phyloP scores from a whole-genome alignment of 2,113 vertebrate species.

The Neotragus pygmaeus region DNA sequence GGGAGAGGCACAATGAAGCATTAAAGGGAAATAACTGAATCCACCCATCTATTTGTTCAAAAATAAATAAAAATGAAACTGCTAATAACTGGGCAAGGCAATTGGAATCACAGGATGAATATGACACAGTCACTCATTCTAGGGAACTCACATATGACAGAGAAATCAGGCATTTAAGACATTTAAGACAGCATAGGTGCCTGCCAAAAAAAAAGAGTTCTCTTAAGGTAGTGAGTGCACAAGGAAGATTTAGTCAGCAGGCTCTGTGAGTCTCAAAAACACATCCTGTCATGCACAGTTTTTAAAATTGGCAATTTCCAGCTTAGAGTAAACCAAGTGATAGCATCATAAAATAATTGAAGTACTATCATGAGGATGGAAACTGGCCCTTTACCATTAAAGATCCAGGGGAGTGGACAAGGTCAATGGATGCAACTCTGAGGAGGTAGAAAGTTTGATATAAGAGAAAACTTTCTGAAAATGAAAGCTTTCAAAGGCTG shows the following conservation, averaged over 20 bases:
- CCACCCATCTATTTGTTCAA: not conserved
- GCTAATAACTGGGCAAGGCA: not conserved
- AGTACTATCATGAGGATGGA: not conserved
- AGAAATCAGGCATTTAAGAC: too few species aligned
- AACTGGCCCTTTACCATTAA: not conserved
- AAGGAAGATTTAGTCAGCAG: not conserved
- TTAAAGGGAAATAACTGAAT: not conserved
- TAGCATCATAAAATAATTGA: not conserved
- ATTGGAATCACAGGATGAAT: not conserved
- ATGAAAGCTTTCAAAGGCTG: not conserved
- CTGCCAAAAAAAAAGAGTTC: not conserved
- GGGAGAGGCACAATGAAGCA: not conserved
- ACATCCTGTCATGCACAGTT: not conserved
- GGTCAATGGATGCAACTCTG: not conserved
- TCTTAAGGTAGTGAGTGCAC: not conserved
- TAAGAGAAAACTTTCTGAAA: not conserved
- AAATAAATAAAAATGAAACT: not conserved
- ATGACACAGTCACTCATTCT: not conserved
- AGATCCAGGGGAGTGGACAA: not conserved
- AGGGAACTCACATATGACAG: not conserved
- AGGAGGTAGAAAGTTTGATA: not conserved
- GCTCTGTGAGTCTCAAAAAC: not conserved
- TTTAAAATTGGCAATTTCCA: not conserved
- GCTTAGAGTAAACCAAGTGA: not conserved
- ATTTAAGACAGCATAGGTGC: not conserved